Evolutionary conservation across 1,140 invertebrate genomes (phyloP).

Genomic region (Drosophila murphyi): DNA sequence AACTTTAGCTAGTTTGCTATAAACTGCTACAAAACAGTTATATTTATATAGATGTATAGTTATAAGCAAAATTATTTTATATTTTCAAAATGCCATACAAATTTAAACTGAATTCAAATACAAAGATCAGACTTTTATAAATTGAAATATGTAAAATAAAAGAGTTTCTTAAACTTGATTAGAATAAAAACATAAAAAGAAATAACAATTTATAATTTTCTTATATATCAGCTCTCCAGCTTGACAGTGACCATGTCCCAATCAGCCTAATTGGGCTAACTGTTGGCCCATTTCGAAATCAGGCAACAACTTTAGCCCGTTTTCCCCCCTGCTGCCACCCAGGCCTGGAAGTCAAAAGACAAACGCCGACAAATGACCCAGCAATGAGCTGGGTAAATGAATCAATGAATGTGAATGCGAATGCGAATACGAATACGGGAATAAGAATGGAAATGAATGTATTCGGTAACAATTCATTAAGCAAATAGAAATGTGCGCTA

Average conservation of each 20-base stretch:
- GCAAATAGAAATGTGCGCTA: slow-evolving; percentile 82
- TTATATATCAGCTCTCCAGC: background rate
- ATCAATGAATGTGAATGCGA: slow-evolving; percentile 48
- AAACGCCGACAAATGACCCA: slow-evolving; percentile 79
- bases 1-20: background rate
- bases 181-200: too few species aligned
- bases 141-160: too few species aligned
- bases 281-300: slow-evolving; percentile 51
- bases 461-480: slow-evolving; percentile 82
- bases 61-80: too few species aligned
- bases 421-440: slow-evolving; percentile 48
- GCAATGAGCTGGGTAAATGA: slow-evolving; percentile 63
- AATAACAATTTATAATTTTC: too few species aligned
- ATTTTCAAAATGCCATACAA: too few species aligned
- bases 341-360: slow-evolving; percentile 68
- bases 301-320: slow-evolving; percentile 15
- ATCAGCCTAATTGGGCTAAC: slow-evolving; percentile 70
- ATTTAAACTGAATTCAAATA: too few species aligned
- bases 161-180: too few species aligned
- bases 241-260: slow-evolving; percentile 62
- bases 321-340: background rate
- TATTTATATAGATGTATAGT: too few species aligned
- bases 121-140: too few species aligned
- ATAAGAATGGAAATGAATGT: slow-evolving; percentile 68
- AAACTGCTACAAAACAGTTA: slow-evolving; percentile 6